Conservation (phyloP, 2,113 vertebrate genomes). For the Symphodus melops region DNA sequence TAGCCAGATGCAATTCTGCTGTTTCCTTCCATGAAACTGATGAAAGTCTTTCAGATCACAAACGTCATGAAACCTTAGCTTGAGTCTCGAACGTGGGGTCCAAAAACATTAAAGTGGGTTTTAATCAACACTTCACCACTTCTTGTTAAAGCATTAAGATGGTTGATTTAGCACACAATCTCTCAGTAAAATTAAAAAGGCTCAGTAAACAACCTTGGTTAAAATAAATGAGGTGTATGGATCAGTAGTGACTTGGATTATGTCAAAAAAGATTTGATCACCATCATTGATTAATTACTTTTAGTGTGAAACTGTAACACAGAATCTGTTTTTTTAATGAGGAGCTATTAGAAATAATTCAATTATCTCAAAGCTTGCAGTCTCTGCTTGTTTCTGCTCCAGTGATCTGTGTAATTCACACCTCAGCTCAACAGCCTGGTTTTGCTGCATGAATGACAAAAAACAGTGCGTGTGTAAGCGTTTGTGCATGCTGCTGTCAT, state of each 20-base stretch:
- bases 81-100: neutral
- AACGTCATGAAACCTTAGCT: too few species aligned
- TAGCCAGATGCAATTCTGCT: too few species aligned
- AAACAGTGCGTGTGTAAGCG: neutral
- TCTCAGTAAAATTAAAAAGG: conserved; percentile 4
- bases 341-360: conserved; percentile 79
- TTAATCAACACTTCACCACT: neutral
- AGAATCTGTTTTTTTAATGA: conserved; percentile 74
- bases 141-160: neutral
- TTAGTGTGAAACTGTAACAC: conserved; percentile 58
- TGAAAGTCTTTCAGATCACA: too few species aligned
- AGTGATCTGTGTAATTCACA: conserved; percentile 80
- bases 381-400: conserved; percentile 76
- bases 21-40: too few species aligned
- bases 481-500: neutral
- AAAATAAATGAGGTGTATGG: conserved; percentile 3
- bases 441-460: conserved; percentile 45
- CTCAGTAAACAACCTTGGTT: conserved; percentile 6
- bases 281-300: conserved; percentile 69
- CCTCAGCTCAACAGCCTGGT: conserved; percentile 59
- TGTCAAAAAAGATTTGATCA: conserved; percentile 54
- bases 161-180: neutral
- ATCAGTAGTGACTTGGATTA: conserved; percentile 15
- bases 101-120: neutral
- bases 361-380: conserved; percentile 70